Percentiles rank a stretch among this genome's conserved stretches.
phyloP scores from a whole-genome alignment of 2,113 vertebrate genomes.

The Tiliqua scincoides region DNA sequence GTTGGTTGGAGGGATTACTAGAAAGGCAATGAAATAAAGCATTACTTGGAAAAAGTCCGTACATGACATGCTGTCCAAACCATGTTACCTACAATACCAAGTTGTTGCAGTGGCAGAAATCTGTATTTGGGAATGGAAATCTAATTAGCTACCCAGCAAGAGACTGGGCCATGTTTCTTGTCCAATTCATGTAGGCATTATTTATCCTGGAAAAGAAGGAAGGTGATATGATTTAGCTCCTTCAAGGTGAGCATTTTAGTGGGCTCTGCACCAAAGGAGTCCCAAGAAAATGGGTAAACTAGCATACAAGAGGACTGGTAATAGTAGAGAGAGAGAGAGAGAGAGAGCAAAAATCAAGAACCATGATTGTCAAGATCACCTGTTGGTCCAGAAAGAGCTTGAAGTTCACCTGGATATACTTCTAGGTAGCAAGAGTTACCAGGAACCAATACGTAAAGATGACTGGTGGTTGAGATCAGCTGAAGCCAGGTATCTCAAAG shows the following conservation, averaged over 20 bases:
- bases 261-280: not conserved
- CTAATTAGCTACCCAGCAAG: not conserved
- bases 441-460: not conserved
- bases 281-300: not conserved
- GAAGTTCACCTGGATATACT: not conserved
- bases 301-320: not conserved
- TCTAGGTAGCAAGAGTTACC: not conserved
- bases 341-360: not conserved
- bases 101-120: not conserved
- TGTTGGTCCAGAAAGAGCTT: not conserved
- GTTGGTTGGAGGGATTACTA: slow-evolving; percentile 10
- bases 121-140: not conserved
- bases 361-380: not conserved
- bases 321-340: not conserved
- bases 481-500: not conserved
- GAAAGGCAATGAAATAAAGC: not conserved
- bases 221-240: not conserved
- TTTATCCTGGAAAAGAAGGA: not conserved
- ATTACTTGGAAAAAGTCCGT: not conserved
- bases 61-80: not conserved
- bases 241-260: not conserved
- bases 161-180: not conserved
- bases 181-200: not conserved
- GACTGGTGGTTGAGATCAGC: too few species aligned
- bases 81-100: not conserved